phyloP scores from a whole-genome alignment of 2,797 vertebrate species.

The Megaceryle alcyon region DNA sequence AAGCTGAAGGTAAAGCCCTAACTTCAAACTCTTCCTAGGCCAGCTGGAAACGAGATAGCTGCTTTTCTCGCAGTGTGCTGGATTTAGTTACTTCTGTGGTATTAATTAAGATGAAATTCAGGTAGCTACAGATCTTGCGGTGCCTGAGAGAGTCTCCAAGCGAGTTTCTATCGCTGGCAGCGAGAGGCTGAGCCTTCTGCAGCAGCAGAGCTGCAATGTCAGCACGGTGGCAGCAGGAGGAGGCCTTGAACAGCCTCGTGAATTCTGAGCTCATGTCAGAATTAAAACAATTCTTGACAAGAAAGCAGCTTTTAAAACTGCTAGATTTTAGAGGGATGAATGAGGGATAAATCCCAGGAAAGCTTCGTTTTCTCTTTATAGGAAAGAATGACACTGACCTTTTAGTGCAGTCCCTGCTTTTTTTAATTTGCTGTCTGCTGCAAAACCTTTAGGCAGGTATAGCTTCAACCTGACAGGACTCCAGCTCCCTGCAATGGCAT shows the following conservation, averaged over 20 bases:
- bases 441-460: background rate
- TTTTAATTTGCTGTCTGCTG: background rate
- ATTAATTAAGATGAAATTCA: background rate
- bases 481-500: background rate
- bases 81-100: background rate
- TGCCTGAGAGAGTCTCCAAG: background rate
- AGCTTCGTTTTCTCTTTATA: background rate
- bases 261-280: background rate
- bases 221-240: background rate
- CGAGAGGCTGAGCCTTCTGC: background rate
- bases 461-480: background rate
- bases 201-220: background rate
- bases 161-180: rapidly evolving
- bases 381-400: background rate
- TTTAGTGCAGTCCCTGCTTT: background rate
- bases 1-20: background rate
- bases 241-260: background rate
- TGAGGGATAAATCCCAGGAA: background rate
- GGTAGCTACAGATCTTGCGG: background rate
- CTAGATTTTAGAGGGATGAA: background rate
- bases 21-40: background rate
- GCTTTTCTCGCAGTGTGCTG: background rate
- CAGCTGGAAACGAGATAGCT: background rate
- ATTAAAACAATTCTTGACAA: background rate
- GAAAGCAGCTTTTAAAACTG: background rate